Conservation (phyloP, 2,888 invertebrate genomes). For the Hypomecis punctinalis region DNA sequence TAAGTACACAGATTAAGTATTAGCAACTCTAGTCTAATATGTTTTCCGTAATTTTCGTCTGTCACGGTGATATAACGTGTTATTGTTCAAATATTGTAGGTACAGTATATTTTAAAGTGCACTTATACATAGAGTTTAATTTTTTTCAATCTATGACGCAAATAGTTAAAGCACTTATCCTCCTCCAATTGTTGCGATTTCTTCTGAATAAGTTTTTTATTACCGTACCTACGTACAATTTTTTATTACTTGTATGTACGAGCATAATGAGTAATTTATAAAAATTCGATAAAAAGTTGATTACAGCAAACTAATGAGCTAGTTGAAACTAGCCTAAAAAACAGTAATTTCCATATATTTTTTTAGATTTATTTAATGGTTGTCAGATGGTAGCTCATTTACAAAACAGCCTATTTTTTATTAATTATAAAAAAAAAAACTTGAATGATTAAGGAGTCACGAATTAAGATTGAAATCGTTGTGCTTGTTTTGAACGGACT, state of each 20-base stretch:
- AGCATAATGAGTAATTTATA: not conserved
- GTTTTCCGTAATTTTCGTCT: not conserved
- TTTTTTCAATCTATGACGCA: constrained; percentile 17
- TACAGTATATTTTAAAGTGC: constrained; percentile 5
- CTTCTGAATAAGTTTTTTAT: constrained; percentile 10
- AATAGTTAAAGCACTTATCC: constrained; percentile 4
- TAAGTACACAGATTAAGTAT: constrained; percentile 5
- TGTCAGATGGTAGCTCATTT: not conserved
- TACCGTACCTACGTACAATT: not conserved
- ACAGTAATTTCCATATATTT: not conserved
- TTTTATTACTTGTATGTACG: not conserved
- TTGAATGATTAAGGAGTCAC: too few species aligned
- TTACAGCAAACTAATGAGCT: not conserved
- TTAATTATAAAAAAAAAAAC: too few species aligned
- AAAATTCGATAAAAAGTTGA: constrained; percentile 4
- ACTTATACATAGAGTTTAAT: not conserved
- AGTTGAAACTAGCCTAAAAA: not conserved
- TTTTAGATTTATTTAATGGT: not conserved
- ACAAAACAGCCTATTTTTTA: too few species aligned
- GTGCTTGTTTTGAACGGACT: too few species aligned
- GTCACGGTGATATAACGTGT: constrained; percentile 28
- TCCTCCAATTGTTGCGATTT: constrained; percentile 16
- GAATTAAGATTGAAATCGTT: too few species aligned
- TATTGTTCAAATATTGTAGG: constrained; percentile 21
- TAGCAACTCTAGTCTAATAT: constrained; percentile 1